These are phyloP conservation scores for Tethya wilhelma DNA, from an alignment of 37 sponge, comb jelly and placozoan species.

Conservation along the genomic window DNA sequence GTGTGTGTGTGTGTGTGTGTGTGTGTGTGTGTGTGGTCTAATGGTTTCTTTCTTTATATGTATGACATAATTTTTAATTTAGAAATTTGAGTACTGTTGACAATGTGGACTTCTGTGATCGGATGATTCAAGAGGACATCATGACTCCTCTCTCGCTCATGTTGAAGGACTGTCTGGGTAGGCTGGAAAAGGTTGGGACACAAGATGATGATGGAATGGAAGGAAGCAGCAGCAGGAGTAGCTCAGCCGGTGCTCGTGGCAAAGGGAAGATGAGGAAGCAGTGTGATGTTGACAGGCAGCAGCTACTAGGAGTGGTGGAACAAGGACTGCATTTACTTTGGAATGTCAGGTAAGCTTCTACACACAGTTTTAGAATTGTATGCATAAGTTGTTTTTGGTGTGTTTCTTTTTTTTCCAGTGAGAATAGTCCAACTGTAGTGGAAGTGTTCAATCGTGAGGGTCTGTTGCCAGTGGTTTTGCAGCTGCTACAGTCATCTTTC, in stretches of 20 bases:
- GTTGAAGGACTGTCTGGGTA: background rate
- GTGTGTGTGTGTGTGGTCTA: too few relatives aligned
- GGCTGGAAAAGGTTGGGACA: background rate
- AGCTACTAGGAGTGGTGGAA: background rate
- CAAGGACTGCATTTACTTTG: background rate
- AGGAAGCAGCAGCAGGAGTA: background rate
- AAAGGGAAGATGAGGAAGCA: background rate
- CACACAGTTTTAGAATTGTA: background rate
- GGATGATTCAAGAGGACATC: background rate
- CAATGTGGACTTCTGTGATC: background rate
- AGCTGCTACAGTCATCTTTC: background rate
- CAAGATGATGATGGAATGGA: background rate
- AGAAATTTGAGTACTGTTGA: background rate
- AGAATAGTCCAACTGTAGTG: too few relatives aligned
- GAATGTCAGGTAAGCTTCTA: background rate
- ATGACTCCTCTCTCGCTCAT: background rate
- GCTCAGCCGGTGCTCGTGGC: background rate
- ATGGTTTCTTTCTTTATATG: too few relatives aligned
- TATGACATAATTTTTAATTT: too few relatives aligned
- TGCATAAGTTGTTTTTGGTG: background rate
- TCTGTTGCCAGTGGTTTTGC: background rate
- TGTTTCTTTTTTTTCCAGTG: too few relatives aligned
- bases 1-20: too few relatives aligned
- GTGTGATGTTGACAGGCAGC: background rate
- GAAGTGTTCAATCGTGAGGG: conserved; percentile 4